Base-by-base conservation (phyloP, 1,140 invertebrate species). In the Centruroides vittatus region DNA sequence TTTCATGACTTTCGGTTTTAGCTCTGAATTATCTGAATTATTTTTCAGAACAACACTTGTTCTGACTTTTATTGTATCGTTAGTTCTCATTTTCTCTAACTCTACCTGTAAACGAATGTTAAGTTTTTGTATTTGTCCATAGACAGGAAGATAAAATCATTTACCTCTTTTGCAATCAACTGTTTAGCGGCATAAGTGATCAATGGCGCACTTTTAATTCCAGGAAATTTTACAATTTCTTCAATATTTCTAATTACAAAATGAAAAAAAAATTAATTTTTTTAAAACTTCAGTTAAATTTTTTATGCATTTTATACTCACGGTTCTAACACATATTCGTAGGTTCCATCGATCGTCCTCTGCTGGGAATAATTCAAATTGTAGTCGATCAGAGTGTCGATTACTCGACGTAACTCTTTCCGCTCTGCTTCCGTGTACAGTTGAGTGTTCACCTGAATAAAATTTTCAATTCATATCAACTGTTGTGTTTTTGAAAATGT, bases 331-430 rank as follows among this genome's bases (percentile, higher is more conserved):
- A 82, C 76, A 71, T 86, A 94, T 5, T 78, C 76, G 73, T 91
- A 94, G 50, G 79, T 81, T 54, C 90, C 90, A 65, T 94, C 89
- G 0, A 73, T 65, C 5, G 77, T 79, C 54, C 85, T 83, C 59
- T 89, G 84, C 74, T 96, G 93, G 2, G 82, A 76, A 73, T 91
- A 93, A 34, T 82, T 86, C 57, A 98, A 75, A 63, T 90, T 92
- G 71, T 93, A 90, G 70, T 90, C 85, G 47, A 93, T 81, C 88
- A 97, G 90, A 0, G 87, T 79, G 59, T 83, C 78, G 2, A 95
- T 83, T n/a, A 92, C 80, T 35, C 82, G 74, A 1, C 73, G 69
- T 11, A 96, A 70, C 52, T 84, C 80, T 23, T 78, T 75, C 65
- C 86, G 88, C 74, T 97, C 93, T 66, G 78, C 75, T 51, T 80